These are phyloP conservation scores for Brachyptera putata DNA, from an alignment of 2,888 invertebrate species.

Conservation along the genomic window DNA sequence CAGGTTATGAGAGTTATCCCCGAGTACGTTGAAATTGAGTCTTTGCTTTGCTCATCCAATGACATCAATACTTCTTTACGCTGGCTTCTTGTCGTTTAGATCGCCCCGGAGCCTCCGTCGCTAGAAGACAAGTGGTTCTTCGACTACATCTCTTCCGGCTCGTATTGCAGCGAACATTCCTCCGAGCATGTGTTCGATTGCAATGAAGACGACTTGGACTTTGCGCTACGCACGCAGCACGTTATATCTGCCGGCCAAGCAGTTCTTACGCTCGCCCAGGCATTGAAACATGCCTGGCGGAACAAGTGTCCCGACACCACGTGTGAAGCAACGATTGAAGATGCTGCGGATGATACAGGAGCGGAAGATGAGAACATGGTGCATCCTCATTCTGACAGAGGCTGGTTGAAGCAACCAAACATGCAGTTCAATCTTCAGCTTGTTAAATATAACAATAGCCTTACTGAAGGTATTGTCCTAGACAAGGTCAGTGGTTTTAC, in stretches of 20 bases:
- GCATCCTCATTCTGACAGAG: slow-evolving; percentile 12
- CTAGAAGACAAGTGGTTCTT: slow-evolving; percentile 29
- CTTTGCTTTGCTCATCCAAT: too few species aligned
- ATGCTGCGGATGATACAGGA: background rate
- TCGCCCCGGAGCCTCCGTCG: slow-evolving; percentile 11
- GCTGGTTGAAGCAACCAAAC: slow-evolving; percentile 24
- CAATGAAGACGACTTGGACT: slow-evolving; percentile 23
- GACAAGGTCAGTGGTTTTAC: slow-evolving; percentile 2
- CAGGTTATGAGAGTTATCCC: too few species aligned
- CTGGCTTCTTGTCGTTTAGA: too few species aligned
- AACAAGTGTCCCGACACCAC: slow-evolving; percentile 34
- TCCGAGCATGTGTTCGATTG: background rate
- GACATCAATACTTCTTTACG: too few species aligned
- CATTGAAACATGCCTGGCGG: slow-evolving; percentile 38
- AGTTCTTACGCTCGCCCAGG: slow-evolving; percentile 38
- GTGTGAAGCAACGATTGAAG: background rate
- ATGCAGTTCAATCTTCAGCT: slow-evolving; percentile 2
- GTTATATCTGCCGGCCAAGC: slow-evolving; percentile 36
- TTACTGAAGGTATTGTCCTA: background rate
- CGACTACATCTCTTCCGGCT: slow-evolving; percentile 18
- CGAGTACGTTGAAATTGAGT: too few species aligned
- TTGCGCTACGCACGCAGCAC: slow-evolving; percentile 26
- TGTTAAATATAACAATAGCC: background rate
- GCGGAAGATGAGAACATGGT: background rate
- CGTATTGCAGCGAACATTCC: background rate